Base-by-base conservation (phyloP, 2,797 vertebrate genomes). In the Linurgus olivaceus region DNA sequence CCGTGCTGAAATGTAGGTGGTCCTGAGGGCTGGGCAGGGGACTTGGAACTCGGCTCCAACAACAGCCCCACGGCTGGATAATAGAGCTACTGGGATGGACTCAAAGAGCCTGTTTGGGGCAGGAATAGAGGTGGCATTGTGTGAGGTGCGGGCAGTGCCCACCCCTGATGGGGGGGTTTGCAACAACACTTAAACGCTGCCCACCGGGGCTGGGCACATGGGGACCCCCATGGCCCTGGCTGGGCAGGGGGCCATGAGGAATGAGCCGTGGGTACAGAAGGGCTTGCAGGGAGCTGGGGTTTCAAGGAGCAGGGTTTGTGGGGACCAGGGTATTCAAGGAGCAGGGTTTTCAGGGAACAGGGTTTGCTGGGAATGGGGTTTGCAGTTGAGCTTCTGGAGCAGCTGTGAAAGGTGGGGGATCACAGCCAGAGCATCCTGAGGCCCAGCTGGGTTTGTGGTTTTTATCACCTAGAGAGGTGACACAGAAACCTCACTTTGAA, bases 1-100 rank as follows among this genome's bases (percentile, higher is more conserved):
- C 29, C 8, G 93, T 93, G 96, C 96, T 97, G 94, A 95, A 65
- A 89, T 96, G 98, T 98, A 98, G 98, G 98, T 98, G 98, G 97
- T 94, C 96, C 59, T 25, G 59, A 47, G 81, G n/a, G 84, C 73
- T 4, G 1, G 54, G 85, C 44, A 94, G 92, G 93, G 93, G 83
- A 83, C 93, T 86, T 93, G 94, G 96, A 94, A 90, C 95, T 83
- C 28, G 1, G 92, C 95, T 97, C 97, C 81, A 86, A 94, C 96
- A 96, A 93, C 68, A 81, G 95, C 91, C 63, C 83, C 21, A 26
- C 42, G 26, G 44, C 55, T 92, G 96, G 88, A 97, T 96, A 97
- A 97, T 94, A 72, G 93, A 96, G 71, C 88, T 91, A 74, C 96
- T 90, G 96, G 96, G 95, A 78, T 44, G 68, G 93, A 94, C 80